phyloP scores from a whole-genome alignment of 2,797 vertebrate species.

The Hipposideros larvatus region DNA sequence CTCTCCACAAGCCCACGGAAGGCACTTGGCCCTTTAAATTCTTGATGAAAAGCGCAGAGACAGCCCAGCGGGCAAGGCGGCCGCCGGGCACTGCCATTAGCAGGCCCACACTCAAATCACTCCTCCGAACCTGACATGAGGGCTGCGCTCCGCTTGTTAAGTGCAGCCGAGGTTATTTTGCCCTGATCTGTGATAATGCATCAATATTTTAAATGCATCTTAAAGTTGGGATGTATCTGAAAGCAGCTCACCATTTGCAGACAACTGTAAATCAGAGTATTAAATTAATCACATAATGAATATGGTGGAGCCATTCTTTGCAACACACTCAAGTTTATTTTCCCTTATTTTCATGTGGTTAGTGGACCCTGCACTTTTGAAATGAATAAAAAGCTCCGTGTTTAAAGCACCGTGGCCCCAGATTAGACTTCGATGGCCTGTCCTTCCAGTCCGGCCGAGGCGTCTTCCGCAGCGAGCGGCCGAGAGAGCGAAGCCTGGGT shows the following conservation, averaged over 20 bases:
- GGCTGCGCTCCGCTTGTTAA: rapidly evolving
- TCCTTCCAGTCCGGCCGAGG: rapidly evolving
- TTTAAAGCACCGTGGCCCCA: rapidly evolving
- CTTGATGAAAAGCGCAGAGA: neutral
- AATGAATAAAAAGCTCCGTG: neutral
- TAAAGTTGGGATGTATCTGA: neutral
- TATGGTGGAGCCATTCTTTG: rapidly evolving
- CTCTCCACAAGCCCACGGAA: neutral
- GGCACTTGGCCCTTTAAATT: conserved; percentile 36
- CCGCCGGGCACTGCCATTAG: rapidly evolving
- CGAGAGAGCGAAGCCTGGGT: rapidly evolving
- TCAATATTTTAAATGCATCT: neutral
- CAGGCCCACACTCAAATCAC: neutral
- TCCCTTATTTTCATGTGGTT: neutral
- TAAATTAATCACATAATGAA: rapidly evolving
- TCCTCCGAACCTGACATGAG: neutral
- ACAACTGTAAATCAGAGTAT: neutral
- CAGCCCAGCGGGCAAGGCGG: neutral
- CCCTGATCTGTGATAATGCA: rapidly evolving
- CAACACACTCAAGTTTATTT: neutral
- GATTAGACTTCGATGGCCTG: rapidly evolving
- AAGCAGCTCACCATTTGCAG: neutral
- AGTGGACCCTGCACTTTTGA: neutral
- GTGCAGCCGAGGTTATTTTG: neutral
- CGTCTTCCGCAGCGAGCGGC: rapidly evolving